Evolutionary conservation across 1,140 invertebrate species (phyloP).

Genomic region (Atopsyche davidsoni): DNA sequence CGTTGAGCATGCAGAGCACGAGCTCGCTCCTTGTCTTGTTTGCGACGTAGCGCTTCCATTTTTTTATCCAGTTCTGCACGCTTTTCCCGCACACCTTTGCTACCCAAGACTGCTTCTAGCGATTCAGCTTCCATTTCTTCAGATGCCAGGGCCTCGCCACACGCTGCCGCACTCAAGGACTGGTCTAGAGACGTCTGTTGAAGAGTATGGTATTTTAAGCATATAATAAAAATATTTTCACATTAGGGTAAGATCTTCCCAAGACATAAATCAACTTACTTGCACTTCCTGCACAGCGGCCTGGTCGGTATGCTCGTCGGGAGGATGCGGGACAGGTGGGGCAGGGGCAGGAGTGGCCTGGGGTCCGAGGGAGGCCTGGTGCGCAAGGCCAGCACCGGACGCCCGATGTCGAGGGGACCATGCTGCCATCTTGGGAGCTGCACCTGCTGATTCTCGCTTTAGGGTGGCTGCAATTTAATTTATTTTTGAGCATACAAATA

Average conservation of each 20-base stretch:
- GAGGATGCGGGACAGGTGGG: background rate
- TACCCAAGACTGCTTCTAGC: slow-evolving; percentile 72
- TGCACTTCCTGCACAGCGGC: slow-evolving; percentile 16
- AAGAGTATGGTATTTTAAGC: background rate
- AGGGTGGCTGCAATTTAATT: slow-evolving; percentile 6
- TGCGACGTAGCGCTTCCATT: slow-evolving; percentile 74
- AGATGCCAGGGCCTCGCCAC: slow-evolving; percentile 37
- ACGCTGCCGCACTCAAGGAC: slow-evolving; percentile 17
- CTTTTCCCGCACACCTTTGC: slow-evolving; percentile 78
- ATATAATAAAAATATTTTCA: slow-evolving; percentile 5
- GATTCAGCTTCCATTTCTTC: slow-evolving; percentile 68
- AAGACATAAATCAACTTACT: slow-evolving; percentile 6
- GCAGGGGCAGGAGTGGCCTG: slow-evolving; percentile 4
- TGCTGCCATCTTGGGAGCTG: slow-evolving; percentile 31
- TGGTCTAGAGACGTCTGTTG: slow-evolving; percentile 22
- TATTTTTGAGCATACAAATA: background rate
- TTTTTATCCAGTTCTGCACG: slow-evolving; percentile 81
- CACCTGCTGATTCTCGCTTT: slow-evolving; percentile 10
- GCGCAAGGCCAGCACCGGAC: slow-evolving; percentile 32
- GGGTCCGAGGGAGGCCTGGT: slow-evolving; percentile 23
- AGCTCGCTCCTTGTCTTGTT: slow-evolving; percentile 74
- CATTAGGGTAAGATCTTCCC: no score
- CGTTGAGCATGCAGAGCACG: slow-evolving; percentile 46
- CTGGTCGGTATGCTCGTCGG: slow-evolving; percentile 18
- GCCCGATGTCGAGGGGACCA: slow-evolving; percentile 42